Base-by-base conservation (phyloP, 1,140 invertebrate genomes). In the Rhyzopertha dominica region DNA sequence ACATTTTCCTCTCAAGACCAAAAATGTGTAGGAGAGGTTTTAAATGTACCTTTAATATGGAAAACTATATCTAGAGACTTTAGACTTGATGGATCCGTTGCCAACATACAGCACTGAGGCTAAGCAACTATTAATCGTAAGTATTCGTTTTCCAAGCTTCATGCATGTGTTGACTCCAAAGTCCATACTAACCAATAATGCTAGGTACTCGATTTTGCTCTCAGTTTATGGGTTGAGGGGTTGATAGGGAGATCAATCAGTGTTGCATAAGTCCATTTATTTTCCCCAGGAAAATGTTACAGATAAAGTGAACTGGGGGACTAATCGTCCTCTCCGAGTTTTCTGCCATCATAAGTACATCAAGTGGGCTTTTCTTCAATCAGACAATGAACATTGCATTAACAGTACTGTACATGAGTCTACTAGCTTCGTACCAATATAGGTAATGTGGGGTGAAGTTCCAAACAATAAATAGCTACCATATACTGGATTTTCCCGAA, bases 71-170 rank as follows among this genome's bases (percentile, higher is more conserved):
- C 10, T 38, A 9, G 22, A 24, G 9, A 19, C 12, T 38, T 20
- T 38, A 9, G 36, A 38, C 20, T 16, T 38, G 17, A 38, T 38
- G 19, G 36, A 24, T 10, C 36, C 36, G 3, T 23, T 38, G 5
- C 36, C 36, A 5, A 13, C 22, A 5, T 41, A 24, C 5, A 5
- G 24, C 13, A 24, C 17, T 5, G 36, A 24, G 2, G 36, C 26
- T 20, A 38, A 20, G 5, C 17, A 38, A 38, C 17, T 38, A 5
- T 19, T 38, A 12, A 24, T 38, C 4, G 16, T 38, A 23, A 20
- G 9, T 20, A 25, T n/a, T 20, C 22, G 4, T 38, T 38, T 23
- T 12, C 17, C 14, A 38, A 38, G 14, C 14, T 29, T 29, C 14
- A 5, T 4, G 26, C n/a, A 29, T 12, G 14, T 29, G 2, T 4